phyloP scores from a whole-genome alignment of 1,140 invertebrate species.

The Drosophila ficusphila region DNA sequence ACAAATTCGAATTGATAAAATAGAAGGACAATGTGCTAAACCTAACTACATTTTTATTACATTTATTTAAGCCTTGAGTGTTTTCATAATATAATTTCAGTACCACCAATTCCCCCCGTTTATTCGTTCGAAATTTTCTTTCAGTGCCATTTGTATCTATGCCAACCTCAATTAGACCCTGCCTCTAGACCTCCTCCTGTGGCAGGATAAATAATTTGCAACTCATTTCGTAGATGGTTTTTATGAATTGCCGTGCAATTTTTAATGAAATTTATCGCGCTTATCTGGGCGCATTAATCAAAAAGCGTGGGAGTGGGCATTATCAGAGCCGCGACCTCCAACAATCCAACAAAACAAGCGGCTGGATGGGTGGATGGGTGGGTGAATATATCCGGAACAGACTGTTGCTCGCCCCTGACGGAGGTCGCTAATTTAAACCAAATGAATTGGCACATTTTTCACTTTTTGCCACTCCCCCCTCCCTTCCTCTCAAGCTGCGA shows the following conservation, averaged over 20 bases:
- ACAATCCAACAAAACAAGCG: slow-evolving; percentile 22
- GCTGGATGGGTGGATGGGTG: slow-evolving; percentile 4
- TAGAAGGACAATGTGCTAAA: too few species aligned
- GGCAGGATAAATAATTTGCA: slow-evolving; percentile 78
- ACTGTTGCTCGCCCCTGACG: slow-evolving; percentile 69
- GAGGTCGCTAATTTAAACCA: slow-evolving; percentile 83
- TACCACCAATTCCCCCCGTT: too few species aligned
- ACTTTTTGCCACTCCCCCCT: slow-evolving; percentile 56
- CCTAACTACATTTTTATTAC: too few species aligned
- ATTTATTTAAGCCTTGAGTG: too few species aligned
- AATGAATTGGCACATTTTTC: slow-evolving; percentile 84
- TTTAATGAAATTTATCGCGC: slow-evolving; percentile 83
- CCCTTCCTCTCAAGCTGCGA: too few species aligned
- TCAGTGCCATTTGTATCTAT: slow-evolving; percentile 18
- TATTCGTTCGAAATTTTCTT: too few species aligned
- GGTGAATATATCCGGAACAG: slow-evolving; percentile 40
- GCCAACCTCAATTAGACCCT: slow-evolving; percentile 30
- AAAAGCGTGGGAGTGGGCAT: slow-evolving; percentile 44
- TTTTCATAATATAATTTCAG: too few species aligned
- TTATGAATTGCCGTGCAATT: slow-evolving; percentile 83
- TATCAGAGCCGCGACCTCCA: slow-evolving; percentile 58
- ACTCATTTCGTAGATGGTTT: slow-evolving; percentile 80
- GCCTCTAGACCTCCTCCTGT: slow-evolving; percentile 8
- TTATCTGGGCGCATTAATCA: slow-evolving; percentile 80
- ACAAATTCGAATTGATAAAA: too few species aligned